Conservation (phyloP, 2,113 vertebrate genomes). For the Butastur rufipennis region DNA sequence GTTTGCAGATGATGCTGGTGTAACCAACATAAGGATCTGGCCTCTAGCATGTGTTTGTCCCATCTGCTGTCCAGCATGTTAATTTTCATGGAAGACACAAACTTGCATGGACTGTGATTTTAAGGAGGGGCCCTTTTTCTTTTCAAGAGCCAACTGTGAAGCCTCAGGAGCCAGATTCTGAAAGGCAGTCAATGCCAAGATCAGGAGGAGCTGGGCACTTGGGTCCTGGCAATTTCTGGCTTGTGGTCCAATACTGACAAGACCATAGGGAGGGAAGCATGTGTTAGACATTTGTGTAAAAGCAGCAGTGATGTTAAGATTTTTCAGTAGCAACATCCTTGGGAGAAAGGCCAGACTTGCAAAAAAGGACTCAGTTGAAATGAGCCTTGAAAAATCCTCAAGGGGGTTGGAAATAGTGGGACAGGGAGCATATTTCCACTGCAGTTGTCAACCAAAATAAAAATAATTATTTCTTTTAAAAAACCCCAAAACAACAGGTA, state of each 20-base stretch:
- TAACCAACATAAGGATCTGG: conserved; percentile 49
- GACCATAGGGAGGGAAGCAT: not conserved
- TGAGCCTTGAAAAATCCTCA: not conserved
- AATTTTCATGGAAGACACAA: conserved; percentile 50
- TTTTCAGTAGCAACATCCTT: not conserved
- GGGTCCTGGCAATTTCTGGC: not conserved
- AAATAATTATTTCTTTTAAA: not conserved
- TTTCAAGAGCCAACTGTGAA: conserved; percentile 37
- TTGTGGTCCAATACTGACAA: not conserved
- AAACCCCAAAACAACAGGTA: not conserved
- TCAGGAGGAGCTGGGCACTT: not conserved
- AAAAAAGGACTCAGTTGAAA: not conserved
- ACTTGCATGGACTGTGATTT: conserved; percentile 41
- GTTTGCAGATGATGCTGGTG: conserved; percentile 26
- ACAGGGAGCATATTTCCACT: not conserved
- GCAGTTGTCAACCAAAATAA: not conserved
- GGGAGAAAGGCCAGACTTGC: not conserved
- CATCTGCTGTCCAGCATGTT: conserved; percentile 62
- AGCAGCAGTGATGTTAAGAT: not conserved
- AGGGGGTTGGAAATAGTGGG: not conserved
- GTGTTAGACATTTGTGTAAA: not conserved
- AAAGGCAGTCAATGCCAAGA: conserved; percentile 40
- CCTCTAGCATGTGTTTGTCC: conserved; percentile 63
- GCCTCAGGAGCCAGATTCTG: conserved; percentile 36
- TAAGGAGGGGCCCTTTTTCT: conserved; percentile 20